phyloP scores from a whole-genome alignment of 2,113 vertebrate genomes.

The Hiodon alosoides region DNA sequence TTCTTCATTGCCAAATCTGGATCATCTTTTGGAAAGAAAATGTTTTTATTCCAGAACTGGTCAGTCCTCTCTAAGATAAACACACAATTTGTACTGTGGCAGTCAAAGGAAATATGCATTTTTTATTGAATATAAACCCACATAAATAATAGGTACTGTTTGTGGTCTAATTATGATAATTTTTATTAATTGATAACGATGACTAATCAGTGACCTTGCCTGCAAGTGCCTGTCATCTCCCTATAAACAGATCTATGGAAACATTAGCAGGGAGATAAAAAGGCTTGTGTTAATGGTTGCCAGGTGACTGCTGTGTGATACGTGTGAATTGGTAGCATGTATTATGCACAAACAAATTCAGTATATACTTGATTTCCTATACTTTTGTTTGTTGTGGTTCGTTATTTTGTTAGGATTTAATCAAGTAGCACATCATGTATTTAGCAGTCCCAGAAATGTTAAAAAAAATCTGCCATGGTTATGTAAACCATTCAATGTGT shows the following conservation, averaged over 20 bases:
- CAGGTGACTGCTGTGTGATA: slow-evolving; percentile 41
- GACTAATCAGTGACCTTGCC: neutral
- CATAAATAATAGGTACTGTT: neutral
- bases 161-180: neutral
- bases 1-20: too few relatives aligned
- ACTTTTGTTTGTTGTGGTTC: too few relatives aligned
- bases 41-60: too few relatives aligned
- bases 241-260: slow-evolving; percentile 8
- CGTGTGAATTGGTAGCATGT: too few relatives aligned
- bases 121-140: neutral
- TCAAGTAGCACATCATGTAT: too few relatives aligned
- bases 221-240: neutral
- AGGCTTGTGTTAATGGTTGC: slow-evolving; percentile 40
- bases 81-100: neutral
- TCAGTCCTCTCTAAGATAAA: neutral
- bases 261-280: slow-evolving; percentile 25
- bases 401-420: too few relatives aligned
- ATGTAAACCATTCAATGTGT: too few relatives aligned
- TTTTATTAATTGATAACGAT: slow-evolving; percentile 8
- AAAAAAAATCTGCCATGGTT: too few relatives aligned
- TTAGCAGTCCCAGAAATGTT: too few relatives aligned
- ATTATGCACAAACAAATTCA: too few relatives aligned
- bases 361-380: too few relatives aligned
- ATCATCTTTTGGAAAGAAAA: too few relatives aligned
- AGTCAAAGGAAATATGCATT: neutral